These are phyloP conservation scores for Coelinius sp. DNA, from an alignment of 2,888 invertebrate species.

Conservation along the genomic window DNA sequence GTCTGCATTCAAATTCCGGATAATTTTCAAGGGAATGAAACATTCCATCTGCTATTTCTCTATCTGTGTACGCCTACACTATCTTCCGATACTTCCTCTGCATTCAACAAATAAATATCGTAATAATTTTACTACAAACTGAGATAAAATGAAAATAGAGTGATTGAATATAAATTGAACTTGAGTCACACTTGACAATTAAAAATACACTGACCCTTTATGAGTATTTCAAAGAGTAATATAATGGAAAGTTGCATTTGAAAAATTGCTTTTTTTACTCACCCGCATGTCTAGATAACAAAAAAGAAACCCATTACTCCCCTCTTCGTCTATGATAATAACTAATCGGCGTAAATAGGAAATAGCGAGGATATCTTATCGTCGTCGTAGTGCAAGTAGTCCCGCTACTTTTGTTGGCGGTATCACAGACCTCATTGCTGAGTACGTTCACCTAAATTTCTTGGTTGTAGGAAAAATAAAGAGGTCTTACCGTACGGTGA, in stretches of 20 bases:
- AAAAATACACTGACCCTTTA: background rate
- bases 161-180: conserved; percentile 10
- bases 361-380: conserved; percentile 53
- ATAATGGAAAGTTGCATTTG: background rate
- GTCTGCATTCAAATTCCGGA: too few species aligned
- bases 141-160: background rate
- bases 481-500: conserved; percentile 81
- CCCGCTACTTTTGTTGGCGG: conserved; percentile 47
- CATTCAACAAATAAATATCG: too few species aligned
- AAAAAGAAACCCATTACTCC: conserved; percentile 11
- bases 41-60: too few species aligned
- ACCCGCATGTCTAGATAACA: conserved; percentile 34
- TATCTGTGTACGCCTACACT: too few species aligned
- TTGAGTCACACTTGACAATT: conserved; percentile 1
- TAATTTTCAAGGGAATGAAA: too few species aligned
- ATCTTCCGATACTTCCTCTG: too few species aligned
- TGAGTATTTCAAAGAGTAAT: background rate
- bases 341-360: conserved; percentile 48
- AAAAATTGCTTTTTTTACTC: conserved; percentile 7
- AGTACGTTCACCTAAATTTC: conserved; percentile 3
- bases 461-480: background rate
- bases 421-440: conserved; percentile 35
- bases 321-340: conserved; percentile 39
- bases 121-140: background rate
- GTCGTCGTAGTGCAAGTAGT: conserved; percentile 47